Percentiles rank a stretch among this genome's conserved stretches.
Conservation (phyloP, 2,888 invertebrate genomes). For the Drosophila ezoana region DNA sequence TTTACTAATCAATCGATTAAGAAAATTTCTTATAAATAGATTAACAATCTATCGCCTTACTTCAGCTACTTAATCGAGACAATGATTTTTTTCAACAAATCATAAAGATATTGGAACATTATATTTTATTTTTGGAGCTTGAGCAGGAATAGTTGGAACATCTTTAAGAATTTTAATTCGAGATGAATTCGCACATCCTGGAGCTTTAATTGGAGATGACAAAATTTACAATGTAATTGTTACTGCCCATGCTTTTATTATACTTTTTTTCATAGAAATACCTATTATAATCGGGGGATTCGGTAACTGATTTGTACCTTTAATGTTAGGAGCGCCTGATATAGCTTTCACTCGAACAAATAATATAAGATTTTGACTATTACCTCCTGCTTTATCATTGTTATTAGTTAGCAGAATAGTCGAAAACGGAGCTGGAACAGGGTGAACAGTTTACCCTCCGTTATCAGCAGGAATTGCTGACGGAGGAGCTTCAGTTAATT, state of each 20-base stretch:
- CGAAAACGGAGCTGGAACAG: too few species aligned
- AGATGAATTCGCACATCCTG: constrained; percentile 83
- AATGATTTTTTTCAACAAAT: constrained; percentile 89
- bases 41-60: constrained; percentile 88
- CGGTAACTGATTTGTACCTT: constrained; percentile 92
- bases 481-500: constrained; percentile 89
- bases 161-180: constrained; percentile 57
- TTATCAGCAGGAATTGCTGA: constrained; percentile 88
- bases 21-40: constrained; percentile 87
- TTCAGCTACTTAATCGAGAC: constrained; percentile 88
- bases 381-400: constrained; percentile 88
- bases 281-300: constrained; percentile 92
- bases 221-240: constrained; percentile 92
- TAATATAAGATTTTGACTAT: constrained; percentile 93
- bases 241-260: constrained; percentile 93
- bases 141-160: constrained; percentile 87
- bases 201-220: constrained; percentile 89
- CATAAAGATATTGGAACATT: constrained; percentile 92
- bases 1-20: constrained; percentile 83
- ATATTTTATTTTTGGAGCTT: constrained; percentile 89
- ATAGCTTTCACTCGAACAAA: constrained; percentile 94
- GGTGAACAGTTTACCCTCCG: constrained; percentile 88
- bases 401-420: constrained; percentile 88
- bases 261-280: constrained; percentile 89
- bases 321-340: constrained; percentile 92